phyloP scores from a whole-genome alignment of 2,888 invertebrate species.

The Drosophila demipolita region DNA sequence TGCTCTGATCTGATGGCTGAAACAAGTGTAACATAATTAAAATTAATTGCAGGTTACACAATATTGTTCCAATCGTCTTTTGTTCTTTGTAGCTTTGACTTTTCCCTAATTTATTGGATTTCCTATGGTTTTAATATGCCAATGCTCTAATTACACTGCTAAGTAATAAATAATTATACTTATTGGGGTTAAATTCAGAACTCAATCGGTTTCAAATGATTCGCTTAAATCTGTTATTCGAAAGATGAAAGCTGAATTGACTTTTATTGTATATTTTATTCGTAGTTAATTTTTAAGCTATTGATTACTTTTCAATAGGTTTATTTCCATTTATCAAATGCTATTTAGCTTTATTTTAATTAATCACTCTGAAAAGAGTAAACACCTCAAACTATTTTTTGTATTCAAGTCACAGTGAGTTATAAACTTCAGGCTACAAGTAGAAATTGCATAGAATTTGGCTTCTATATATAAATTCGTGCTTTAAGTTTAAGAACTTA shows the following conservation, averaged over 20 bases:
- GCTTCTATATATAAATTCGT: too few species aligned
- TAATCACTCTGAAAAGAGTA: conserved; percentile 4
- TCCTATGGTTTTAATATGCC: not conserved
- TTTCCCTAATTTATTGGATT: not conserved
- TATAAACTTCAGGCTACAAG: not conserved
- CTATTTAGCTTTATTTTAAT: not conserved
- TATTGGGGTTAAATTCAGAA: not conserved
- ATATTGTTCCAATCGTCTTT: not conserved
- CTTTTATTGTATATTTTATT: not conserved
- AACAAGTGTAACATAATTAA: not conserved
- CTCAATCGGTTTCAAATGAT: not conserved
- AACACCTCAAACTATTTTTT: not conserved
- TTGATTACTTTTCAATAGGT: not conserved
- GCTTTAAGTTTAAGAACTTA: not conserved
- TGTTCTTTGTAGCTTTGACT: not conserved
- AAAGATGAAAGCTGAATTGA: not conserved
- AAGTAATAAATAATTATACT: not conserved
- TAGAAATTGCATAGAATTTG: not conserved
- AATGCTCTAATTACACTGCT: not conserved
- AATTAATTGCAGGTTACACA: not conserved
- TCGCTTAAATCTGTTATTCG: not conserved
- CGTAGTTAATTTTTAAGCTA: not conserved
- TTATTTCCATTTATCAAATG: not conserved
- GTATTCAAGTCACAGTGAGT: not conserved
- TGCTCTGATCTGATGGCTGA: not conserved